Conservation (phyloP, 2,888 invertebrate genomes). For the Diarsia rubi region DNA sequence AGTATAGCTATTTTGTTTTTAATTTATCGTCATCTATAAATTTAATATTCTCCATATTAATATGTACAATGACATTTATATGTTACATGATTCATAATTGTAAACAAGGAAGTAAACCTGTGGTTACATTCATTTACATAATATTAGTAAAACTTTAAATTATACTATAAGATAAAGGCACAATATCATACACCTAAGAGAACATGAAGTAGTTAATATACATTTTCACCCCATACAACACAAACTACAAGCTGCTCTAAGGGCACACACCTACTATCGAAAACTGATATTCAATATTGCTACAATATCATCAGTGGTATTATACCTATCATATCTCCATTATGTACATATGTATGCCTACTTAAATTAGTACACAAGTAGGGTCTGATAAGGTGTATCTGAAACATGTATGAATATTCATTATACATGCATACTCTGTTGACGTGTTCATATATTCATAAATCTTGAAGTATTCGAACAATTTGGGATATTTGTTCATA, state of each 20-base stretch:
- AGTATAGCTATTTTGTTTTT: constrained; percentile 17
- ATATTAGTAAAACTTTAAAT: constrained; percentile 2
- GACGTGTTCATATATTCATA: constrained; percentile 5
- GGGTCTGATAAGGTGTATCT: constrained; percentile 54
- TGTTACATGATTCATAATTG: constrained; percentile 34
- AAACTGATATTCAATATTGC: constrained; percentile 47
- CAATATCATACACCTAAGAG: neutral
- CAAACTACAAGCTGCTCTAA: constrained; percentile 20
- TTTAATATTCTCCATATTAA: neutral
- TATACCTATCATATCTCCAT: constrained; percentile 60
- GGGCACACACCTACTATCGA: constrained; percentile 17
- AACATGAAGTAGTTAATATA: neutral
- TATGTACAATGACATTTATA: constrained; percentile 21
- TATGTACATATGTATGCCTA: constrained; percentile 31
- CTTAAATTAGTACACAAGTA: constrained; percentile 55
- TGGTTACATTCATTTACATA: constrained; percentile 22
- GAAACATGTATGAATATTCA: constrained; percentile 34
- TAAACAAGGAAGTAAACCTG: constrained; percentile 46
- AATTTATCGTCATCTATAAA: constrained; percentile 26
- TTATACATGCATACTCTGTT: constrained; percentile 1
- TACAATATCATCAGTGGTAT: constrained; percentile 50
- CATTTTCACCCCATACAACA: neutral
- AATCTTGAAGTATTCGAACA: constrained; percentile 17
- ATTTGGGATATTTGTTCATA: constrained; percentile 25
- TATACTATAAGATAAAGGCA: constrained; percentile 6